Conservation (phyloP, 1,140 invertebrate species). For the Dendroctonus valens region DNA sequence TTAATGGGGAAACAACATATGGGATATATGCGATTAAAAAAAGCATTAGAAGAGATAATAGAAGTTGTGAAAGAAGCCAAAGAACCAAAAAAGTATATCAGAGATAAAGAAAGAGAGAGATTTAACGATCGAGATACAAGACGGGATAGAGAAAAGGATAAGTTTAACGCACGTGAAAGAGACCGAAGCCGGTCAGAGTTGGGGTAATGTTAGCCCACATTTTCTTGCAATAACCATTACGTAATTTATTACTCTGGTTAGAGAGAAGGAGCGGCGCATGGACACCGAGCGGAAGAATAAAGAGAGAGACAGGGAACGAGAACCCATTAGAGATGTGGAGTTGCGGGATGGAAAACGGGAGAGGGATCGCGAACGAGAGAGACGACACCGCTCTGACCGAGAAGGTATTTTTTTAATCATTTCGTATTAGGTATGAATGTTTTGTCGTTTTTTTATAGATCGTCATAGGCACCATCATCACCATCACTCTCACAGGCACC, state of each 20-base stretch:
- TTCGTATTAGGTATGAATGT: background rate
- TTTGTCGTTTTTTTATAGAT: slow-evolving; percentile 22
- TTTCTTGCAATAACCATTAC: background rate
- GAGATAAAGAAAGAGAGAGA: slow-evolving; percentile 35
- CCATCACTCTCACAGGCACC: slow-evolving; percentile 31
- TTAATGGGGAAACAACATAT: slow-evolving; percentile 97
- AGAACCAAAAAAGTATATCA: slow-evolving; percentile 39
- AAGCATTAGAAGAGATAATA: slow-evolving; percentile 63
- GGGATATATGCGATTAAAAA: slow-evolving; percentile 68
- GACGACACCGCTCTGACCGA: slow-evolving; percentile 46
- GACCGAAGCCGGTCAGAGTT: slow-evolving; percentile 28
- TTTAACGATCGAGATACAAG: slow-evolving; percentile 29
- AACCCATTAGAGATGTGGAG: slow-evolving; percentile 32
- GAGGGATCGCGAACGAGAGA: slow-evolving; percentile 43
- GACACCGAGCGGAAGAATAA: slow-evolving; percentile 34
- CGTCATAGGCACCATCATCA: slow-evolving; percentile 38
- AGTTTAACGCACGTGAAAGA: slow-evolving; percentile 52
- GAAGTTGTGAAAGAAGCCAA: slow-evolving; percentile 42
- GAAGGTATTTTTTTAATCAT: slow-evolving; percentile 31
- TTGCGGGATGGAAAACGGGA: slow-evolving; percentile 46
- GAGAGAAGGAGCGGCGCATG: background rate
- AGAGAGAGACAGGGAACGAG: slow-evolving; percentile 49
- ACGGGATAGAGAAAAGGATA: slow-evolving; percentile 48
- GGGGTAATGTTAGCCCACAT: slow-evolving; percentile 5
- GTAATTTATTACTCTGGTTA: background rate